Evolutionary conservation across 1,140 invertebrate genomes (phyloP).

Genomic region (Drosophila sulfurigaster): DNA sequence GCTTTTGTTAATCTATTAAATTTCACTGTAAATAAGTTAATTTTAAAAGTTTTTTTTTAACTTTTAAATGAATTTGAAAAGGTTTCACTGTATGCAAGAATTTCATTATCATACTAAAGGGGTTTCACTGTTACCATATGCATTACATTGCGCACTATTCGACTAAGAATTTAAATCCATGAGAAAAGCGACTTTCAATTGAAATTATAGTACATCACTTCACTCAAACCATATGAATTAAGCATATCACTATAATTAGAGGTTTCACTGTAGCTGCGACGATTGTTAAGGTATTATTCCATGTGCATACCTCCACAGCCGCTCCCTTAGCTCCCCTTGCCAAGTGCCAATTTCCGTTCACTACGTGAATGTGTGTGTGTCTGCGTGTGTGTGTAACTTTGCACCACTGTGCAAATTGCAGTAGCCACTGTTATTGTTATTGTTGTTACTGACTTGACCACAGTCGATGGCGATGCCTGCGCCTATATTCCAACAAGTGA

Average conservation of each 20-base stretch:
- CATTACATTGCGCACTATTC: too few relatives aligned
- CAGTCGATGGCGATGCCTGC: background rate
- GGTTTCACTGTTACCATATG: too few relatives aligned
- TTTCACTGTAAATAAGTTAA: too few relatives aligned
- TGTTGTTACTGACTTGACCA: conserved; percentile 7
- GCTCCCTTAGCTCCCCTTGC: conserved; percentile 1
- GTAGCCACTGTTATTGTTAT: conserved; percentile 8
- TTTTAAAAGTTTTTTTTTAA: too few relatives aligned
- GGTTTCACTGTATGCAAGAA: background rate
- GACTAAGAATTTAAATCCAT: too few relatives aligned
- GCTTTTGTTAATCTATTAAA: too few relatives aligned
- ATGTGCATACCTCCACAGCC: conserved; percentile 37
- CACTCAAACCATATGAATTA: background rate
- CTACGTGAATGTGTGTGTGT: too few relatives aligned
- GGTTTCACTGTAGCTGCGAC: conserved; percentile 33
- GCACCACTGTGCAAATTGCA: conserved; percentile 40
- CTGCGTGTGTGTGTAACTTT: background rate
- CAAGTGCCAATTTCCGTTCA: conserved; percentile 46
- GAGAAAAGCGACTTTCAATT: too few relatives aligned
- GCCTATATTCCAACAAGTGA: background rate
- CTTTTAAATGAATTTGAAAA: background rate
- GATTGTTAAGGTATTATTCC: background rate
- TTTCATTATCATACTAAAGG: too few relatives aligned
- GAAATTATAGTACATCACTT: too few relatives aligned
- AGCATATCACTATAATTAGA: too few relatives aligned